Conservation (phyloP, 2,797 vertebrate genomes). For the Monodelphis domestica region DNA sequence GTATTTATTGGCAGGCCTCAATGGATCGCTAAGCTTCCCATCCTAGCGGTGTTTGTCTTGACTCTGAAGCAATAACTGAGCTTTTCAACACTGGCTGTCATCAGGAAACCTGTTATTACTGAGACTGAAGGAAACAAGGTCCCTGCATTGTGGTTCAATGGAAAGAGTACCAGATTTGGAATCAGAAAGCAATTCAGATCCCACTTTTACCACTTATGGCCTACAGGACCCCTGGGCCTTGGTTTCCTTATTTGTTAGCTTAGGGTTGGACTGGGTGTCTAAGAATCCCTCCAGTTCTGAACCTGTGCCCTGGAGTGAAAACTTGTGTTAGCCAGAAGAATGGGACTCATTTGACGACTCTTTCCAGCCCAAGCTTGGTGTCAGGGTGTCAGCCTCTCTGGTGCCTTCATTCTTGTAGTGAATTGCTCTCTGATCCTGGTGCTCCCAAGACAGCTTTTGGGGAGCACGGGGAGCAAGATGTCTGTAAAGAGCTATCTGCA, state of each 20-base stretch:
- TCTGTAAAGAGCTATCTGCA: too few relatives aligned
- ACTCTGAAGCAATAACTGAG: background rate
- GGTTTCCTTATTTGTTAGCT: background rate
- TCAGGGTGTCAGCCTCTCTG: too few relatives aligned
- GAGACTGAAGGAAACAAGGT: background rate
- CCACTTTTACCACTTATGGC: background rate
- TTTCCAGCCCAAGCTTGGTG: background rate
- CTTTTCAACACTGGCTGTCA: background rate
- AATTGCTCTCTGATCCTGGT: too few relatives aligned
- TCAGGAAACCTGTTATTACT: background rate
- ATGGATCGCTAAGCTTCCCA: background rate
- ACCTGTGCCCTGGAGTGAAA: background rate
- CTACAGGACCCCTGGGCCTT: background rate
- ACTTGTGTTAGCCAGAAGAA: background rate
- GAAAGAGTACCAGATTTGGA: background rate
- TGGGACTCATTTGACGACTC: background rate
- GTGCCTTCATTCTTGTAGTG: too few relatives aligned
- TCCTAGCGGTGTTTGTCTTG: background rate
- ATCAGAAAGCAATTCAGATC: background rate
- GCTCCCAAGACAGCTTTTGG: too few relatives aligned
- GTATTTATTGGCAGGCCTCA: background rate
- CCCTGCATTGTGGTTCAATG: background rate
- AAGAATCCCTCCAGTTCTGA: background rate
- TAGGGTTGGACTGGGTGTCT: background rate
- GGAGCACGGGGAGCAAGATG: too few relatives aligned